These are phyloP conservation scores for Lophotriccus pileatus DNA, from an alignment of 2,797 vertebrate species.

Conservation along the genomic window DNA sequence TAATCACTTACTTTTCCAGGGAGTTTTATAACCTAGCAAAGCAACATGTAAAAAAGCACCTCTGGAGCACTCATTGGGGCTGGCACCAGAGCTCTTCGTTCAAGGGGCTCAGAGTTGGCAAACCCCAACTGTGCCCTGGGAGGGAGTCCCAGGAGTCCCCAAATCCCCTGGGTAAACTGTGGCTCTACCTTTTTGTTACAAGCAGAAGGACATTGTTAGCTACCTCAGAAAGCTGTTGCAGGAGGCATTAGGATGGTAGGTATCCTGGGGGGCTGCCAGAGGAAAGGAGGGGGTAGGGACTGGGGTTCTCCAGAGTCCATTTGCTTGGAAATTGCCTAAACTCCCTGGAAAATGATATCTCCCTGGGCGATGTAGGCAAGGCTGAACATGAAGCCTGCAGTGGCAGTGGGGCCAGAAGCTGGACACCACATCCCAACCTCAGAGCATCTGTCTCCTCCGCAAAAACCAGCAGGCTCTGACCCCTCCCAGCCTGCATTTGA, in stretches of 20 bases:
- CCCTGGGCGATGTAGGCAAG: not conserved
- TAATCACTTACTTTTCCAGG: not conserved
- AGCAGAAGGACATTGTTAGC: not conserved
- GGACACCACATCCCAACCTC: not conserved
- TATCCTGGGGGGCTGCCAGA: not conserved
- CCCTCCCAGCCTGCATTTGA: not conserved
- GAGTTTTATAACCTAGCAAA: not conserved
- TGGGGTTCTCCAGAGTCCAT: not conserved
- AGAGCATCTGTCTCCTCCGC: not conserved
- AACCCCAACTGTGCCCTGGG: not conserved
- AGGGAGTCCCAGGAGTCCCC: too few relatives aligned
- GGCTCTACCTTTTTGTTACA: not conserved
- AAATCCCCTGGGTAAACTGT: not conserved
- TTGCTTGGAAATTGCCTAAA: not conserved
- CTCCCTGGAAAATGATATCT: not conserved
- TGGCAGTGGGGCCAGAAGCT: rapidly evolving
- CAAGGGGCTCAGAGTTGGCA: not conserved
- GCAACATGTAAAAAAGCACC: not conserved
- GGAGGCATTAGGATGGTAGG: not conserved
- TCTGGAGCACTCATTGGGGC: not conserved
- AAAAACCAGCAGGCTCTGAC: not conserved
- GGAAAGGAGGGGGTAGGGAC: rapidly evolving
- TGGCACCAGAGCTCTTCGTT: not conserved
- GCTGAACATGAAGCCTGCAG: not conserved
- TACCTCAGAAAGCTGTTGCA: not conserved